Base-by-base conservation (phyloP, 2,797 vertebrate species). In the Parauchenoglanis punctatus region DNA sequence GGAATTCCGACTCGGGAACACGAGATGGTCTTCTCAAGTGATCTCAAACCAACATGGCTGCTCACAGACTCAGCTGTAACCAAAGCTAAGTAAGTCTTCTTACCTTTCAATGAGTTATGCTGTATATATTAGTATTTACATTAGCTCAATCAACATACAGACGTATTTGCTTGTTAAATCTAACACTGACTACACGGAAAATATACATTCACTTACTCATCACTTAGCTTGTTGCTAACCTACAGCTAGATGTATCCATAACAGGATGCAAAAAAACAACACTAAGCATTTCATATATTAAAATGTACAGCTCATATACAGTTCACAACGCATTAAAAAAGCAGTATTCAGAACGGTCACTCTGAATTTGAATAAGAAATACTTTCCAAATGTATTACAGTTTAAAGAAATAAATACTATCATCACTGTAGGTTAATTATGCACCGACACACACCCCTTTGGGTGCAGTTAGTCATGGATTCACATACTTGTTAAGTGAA, bases 391-490 rank as follows among this genome's bases (percentile, higher is more conserved):
- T 80, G 2, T 11, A 4, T 40, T 44, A 20, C 56, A 44, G 35
- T 81, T 81, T n/a, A n/a, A 81, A 63, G 23, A 61, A 63, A 81
- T 63, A n/a, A 44, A 81, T 15, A 44, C 78, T 1, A 25, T 81
- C 78, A 63, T 63, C 78, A 46, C 58, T 63, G 78, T 63, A 81
- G 58, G 78, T 44, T 81, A 44, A 81, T 81, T 44, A 81, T 81
- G 58, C 76, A 58, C 28, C 35, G 7, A 13, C 54, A 58, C 54
- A 80, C 77, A 5, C 58, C 58, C 56, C 58, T 23, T 23, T 46
- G 78, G 78, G 56, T 44, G 58, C 35, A 81, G 58, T 61, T 31
- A 61, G 58, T 81, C 58, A 81, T 63, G 78, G 78, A 25, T 44
- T 81, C 58, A 46, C 78, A 81, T 81, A 46, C 20, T 77, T 54